Percentiles rank a stretch among this genome's conserved stretches.
These are phyloP conservation scores for Steinernema khuongi DNA, from an alignment of 1,140 invertebrate species.

Conservation along the genomic window DNA sequence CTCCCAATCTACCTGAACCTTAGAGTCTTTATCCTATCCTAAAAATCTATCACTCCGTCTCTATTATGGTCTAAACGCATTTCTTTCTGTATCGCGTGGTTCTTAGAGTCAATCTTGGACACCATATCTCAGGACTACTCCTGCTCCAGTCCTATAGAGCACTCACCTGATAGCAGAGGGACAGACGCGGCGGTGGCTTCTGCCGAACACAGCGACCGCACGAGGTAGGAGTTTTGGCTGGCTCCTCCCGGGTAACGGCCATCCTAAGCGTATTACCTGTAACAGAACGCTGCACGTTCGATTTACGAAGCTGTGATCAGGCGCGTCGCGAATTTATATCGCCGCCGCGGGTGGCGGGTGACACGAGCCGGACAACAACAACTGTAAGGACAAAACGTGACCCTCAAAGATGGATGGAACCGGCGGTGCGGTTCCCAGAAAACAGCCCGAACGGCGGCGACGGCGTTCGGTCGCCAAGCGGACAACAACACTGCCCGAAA, in stretches of 20 bases:
- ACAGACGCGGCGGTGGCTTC: background rate
- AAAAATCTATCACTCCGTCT: too few species aligned
- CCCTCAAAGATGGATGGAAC: background rate
- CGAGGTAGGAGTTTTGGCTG: background rate
- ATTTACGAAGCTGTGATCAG: background rate
- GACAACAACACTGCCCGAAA: background rate
- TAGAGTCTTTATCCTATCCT: too few species aligned
- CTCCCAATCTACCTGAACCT: too few species aligned
- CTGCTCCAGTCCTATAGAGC: too few species aligned
- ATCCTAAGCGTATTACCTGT: slow-evolving; percentile 11
- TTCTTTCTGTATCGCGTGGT: too few species aligned
- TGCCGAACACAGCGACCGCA: slow-evolving; percentile 11
- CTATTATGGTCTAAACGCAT: too few species aligned
- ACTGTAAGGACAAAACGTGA: background rate
- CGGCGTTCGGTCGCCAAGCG: background rate
- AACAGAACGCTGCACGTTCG: background rate
- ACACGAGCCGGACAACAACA: background rate
- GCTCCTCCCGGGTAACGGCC: background rate
- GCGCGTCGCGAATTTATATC: background rate
- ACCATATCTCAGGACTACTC: too few species aligned
- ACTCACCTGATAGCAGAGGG: slow-evolving; percentile 1
- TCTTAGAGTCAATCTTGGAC: too few species aligned
- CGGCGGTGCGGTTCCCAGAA: background rate
- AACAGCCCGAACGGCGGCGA: background rate
- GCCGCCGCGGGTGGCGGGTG: background rate